Percentiles rank a stretch among this genome's conserved stretches.
Conservation (phyloP, 1,140 invertebrate species). For the Potamilus streckersoni region DNA sequence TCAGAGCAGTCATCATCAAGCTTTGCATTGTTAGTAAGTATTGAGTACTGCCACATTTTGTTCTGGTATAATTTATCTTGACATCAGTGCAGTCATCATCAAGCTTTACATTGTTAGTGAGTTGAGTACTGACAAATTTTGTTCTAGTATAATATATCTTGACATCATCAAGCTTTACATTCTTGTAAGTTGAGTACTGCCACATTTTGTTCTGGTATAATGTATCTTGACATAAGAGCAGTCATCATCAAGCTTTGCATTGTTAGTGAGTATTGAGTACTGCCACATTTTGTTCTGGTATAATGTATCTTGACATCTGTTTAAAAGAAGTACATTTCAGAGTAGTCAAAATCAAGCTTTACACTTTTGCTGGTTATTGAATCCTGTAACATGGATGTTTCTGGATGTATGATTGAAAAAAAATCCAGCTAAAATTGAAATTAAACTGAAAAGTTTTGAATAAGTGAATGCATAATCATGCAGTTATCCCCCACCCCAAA, state of each 20-base stretch:
- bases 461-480: too few relatives aligned
- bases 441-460: too few relatives aligned
- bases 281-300: not conserved
- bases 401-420: too few relatives aligned
- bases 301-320: not conserved
- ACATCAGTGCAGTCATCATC: not conserved
- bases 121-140: not conserved
- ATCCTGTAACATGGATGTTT: not conserved
- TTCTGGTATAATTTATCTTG: conserved; percentile 1
- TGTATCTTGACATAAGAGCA: not conserved
- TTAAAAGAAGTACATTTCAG: not conserved
- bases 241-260: not conserved
- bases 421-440: too few relatives aligned
- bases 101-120: not conserved
- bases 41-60: not conserved
- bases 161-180: not conserved
- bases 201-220: not conserved
- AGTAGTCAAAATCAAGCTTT: not conserved
- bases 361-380: not conserved
- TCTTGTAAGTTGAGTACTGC: not conserved
- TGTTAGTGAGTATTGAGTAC: not conserved
- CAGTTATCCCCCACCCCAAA: too few relatives aligned
- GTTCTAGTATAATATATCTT: not conserved
- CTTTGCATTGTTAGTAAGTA: too few relatives aligned
- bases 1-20: too few relatives aligned